A percentile compares a stretch with the other conserved stretches of the same genome.
These are phyloP conservation scores for Hirundo rustica DNA, from an alignment of 2,797 vertebrate genomes.

Conservation along the genomic window DNA sequence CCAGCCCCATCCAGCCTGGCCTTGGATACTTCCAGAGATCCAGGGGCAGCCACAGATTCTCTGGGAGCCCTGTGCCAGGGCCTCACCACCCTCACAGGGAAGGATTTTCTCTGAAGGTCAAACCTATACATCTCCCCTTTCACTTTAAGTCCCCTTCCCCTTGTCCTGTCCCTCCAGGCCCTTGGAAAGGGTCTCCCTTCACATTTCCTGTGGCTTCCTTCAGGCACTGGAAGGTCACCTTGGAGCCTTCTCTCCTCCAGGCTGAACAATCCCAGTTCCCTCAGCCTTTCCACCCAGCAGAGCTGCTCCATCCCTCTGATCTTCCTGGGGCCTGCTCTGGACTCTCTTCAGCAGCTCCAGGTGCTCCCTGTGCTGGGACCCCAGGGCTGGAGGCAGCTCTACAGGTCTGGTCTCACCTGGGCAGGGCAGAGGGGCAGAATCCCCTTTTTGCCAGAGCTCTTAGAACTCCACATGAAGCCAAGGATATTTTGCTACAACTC, in stretches of 20 bases:
- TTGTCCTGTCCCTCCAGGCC: background rate
- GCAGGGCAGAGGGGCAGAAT: background rate
- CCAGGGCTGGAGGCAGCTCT: background rate
- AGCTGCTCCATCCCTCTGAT: background rate
- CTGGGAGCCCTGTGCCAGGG: background rate
- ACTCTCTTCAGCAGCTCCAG: background rate
- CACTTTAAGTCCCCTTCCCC: background rate
- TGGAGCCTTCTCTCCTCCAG: background rate
- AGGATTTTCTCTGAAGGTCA: background rate
- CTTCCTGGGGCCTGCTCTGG: background rate
- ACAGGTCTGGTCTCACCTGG: background rate
- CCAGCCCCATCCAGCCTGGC: rapidly evolving
- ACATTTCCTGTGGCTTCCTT: background rate
- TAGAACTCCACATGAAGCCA: background rate
- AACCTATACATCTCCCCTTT: background rate
- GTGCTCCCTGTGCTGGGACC: rapidly evolving
- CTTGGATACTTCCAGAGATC: background rate
- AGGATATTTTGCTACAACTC: background rate
- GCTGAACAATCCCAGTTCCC: background rate
- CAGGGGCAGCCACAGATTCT: background rate
- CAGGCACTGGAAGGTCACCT: background rate
- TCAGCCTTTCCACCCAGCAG: background rate
- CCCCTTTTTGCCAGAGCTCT: background rate
- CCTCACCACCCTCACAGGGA: background rate
- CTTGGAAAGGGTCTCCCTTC: background rate